These are phyloP conservation scores for Oreochromis aureus DNA, from an alignment of 2,113 vertebrate genomes.

Conservation along the genomic window DNA sequence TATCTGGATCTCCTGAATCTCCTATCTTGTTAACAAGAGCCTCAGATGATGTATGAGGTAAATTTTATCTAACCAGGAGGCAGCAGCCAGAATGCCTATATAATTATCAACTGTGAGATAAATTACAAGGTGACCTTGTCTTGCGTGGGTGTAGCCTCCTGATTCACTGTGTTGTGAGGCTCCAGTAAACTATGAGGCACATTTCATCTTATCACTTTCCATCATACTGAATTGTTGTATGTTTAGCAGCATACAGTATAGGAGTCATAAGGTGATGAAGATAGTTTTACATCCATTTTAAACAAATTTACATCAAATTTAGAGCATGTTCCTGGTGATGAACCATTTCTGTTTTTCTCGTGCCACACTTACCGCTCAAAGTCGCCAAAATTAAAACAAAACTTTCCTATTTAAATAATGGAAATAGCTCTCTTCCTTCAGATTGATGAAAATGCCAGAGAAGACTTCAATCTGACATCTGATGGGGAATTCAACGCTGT, in stretches of 20 bases:
- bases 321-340: background rate
- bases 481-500: constrained; percentile 43
- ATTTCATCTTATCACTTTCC: background rate
- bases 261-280: background rate
- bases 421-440: background rate
- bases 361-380: background rate
- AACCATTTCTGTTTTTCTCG: background rate
- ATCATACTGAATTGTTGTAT: background rate
- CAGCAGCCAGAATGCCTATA: background rate
- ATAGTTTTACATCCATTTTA: background rate
- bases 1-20: constrained; percentile 13
- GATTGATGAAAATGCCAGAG: constrained; percentile 42
- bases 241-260: background rate
- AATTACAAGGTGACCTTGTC: constrained; percentile 40
- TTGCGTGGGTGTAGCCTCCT: background rate
- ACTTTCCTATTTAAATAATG: background rate
- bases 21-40: constrained; percentile 27
- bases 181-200: constrained; percentile 20
- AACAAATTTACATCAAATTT: background rate
- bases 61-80: background rate
- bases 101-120: constrained; percentile 25
- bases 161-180: background rate
- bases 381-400: background rate
- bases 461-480: constrained; percentile 56
- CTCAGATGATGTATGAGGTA: constrained; percentile 29